A percentile compares a stretch with the other conserved stretches of the same genome.
phyloP scores from a whole-genome alignment of 2,113 vertebrate species.

The Cavia porcellus region DNA sequence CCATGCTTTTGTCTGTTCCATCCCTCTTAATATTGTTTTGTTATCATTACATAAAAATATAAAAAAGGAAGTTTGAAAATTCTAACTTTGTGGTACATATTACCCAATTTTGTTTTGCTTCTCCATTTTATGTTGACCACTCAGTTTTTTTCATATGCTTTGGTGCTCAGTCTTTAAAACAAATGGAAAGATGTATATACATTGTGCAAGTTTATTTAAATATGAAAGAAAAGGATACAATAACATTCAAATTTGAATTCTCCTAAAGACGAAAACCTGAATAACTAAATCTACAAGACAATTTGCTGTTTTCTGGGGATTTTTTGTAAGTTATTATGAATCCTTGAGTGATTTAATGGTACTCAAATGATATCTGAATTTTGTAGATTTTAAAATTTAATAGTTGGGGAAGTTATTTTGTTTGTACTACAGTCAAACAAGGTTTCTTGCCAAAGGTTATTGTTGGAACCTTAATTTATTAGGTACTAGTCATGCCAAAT shows the following conservation, averaged over 20 bases:
- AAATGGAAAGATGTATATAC: constrained; percentile 9
- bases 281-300: neutral
- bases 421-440: constrained; percentile 19
- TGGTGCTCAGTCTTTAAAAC: neutral
- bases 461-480: constrained; percentile 59
- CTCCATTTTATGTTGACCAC: neutral
- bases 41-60: neutral
- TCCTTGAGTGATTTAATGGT: constrained; percentile 14
- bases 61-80: neutral
- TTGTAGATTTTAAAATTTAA: constrained; percentile 43
- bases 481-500: constrained; percentile 35
- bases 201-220: constrained; percentile 48
- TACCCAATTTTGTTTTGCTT: constrained; percentile 58
- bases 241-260: constrained; percentile 57
- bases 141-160: neutral
- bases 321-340: constrained; percentile 20
- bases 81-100: neutral
- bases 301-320: neutral
- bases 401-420: constrained; percentile 43
- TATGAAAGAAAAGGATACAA: neutral
- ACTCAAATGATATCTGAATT: constrained; percentile 18
- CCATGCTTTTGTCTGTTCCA: neutral
- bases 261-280: neutral
- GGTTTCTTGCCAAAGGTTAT: constrained; percentile 23
- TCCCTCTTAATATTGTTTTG: neutral